Base-by-base conservation (phyloP, 2,797 vertebrate species). In the Gadopsis marmoratus region DNA sequence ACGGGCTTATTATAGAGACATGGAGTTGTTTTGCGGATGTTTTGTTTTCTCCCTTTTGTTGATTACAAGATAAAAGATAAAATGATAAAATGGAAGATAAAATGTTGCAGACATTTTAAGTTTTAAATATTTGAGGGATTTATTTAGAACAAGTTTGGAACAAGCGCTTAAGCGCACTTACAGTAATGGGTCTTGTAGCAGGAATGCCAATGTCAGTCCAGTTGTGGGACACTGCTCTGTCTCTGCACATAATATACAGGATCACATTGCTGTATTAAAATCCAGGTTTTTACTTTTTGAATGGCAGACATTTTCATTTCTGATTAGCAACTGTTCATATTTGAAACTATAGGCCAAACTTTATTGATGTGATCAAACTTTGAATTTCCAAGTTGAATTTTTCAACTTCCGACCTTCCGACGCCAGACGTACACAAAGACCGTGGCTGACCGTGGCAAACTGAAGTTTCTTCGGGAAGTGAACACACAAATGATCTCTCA, bases 41-140 rank as follows among this genome's bases (percentile, higher is more conserved):
- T 86, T 69, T 75, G 54, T 81, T 89, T 48, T 77, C 23, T 62
- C 71, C 39, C 67, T 74, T 85, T 83, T 67, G 71, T 76, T 81
- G 50, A 79, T 75, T 62, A 60, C 56, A 72, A 75, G 48, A 83
- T 84, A 51, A 77, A 86, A 77, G 41, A n/a, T n/a, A n/a, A n/a
- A n/a, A n/a, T n/a, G n/a, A n/a, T n/a, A n/a, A n/a, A n/a, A n/a
- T n/a, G n/a, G n/a, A 72, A 75, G 48, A 83, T 84, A 51, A 77
- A 86, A 77, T 37, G 10, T 6, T 19, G 58, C 43, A 55, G 33
- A 58, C 60, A 72, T 86, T 61, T 77, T 23, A 31, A 26, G 54
- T 77, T 83, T 53, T 63, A 64, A 65, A 66, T 56, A 48, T 81
- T 78, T 56, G 48, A 61, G 37, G 53, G 39, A 45, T 83, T 78